A percentile compares a stretch with the other conserved stretches of the same genome.
phyloP scores from a whole-genome alignment of 1,140 invertebrate genomes.

The Carposina sasakii region DNA sequence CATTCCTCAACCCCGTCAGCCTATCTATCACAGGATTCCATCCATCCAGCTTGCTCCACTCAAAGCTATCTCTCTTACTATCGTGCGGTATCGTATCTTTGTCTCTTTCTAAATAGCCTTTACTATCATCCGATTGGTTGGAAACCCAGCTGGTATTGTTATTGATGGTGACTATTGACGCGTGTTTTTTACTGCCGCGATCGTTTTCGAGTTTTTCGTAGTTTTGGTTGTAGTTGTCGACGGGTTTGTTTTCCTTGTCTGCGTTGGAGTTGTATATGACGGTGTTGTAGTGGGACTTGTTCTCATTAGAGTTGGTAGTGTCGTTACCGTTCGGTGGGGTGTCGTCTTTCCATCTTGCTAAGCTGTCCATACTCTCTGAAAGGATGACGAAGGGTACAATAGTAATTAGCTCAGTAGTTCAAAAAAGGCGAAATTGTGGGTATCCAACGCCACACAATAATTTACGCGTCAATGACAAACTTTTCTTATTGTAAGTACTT shows the following conservation, averaged over 20 bases:
- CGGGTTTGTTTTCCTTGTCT: slow-evolving; percentile 56
- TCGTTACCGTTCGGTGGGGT: slow-evolving; percentile 67
- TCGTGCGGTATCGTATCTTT: slow-evolving; percentile 58
- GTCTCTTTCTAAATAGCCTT: slow-evolving; percentile 65
- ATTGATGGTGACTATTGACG: slow-evolving; percentile 66
- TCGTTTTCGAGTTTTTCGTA: slow-evolving; percentile 44
- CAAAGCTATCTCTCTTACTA: slow-evolving; percentile 68
- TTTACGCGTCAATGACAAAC: no score
- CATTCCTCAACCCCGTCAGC: slow-evolving; percentile 81
- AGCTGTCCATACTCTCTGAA: slow-evolving; percentile 70
- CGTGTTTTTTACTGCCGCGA: slow-evolving; percentile 57
- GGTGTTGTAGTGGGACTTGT: slow-evolving; percentile 65
- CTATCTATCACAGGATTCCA: slow-evolving; percentile 86
- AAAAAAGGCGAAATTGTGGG: no score
- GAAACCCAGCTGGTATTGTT: slow-evolving; percentile 68
- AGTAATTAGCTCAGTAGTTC: no score
- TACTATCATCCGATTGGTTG: slow-evolving; percentile 65
- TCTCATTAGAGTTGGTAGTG: slow-evolving; percentile 66
- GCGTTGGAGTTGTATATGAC: slow-evolving; percentile 58
- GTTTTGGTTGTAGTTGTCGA: slow-evolving; percentile 42
- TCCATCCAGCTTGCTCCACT: slow-evolving; percentile 66
- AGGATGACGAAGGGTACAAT: no score
- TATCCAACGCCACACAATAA: no score
- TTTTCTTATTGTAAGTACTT: no score
- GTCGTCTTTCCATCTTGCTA: slow-evolving; percentile 70